Evolutionary conservation across 2,113 vertebrate genomes (phyloP), one percentile per base, ranked within the genome.

Genomic region (Macrotis lagotis): DNA sequence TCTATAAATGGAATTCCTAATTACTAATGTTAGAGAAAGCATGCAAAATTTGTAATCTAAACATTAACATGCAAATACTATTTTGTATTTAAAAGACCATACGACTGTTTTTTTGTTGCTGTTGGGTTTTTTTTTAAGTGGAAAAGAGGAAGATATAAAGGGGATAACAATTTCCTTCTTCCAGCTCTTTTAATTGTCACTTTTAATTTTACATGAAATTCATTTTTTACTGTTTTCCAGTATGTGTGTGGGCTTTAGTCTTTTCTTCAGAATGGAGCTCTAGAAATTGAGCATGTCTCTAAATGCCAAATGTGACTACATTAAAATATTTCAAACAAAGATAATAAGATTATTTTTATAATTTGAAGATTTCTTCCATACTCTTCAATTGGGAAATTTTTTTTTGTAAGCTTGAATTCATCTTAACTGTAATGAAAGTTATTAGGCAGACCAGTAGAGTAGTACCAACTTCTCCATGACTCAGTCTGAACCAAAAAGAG

Each of bases 401-500:
- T 95, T 66, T 97, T 93, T 95, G 55, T 92, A 90, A 90, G 92
- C 8, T 14, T 55, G 53, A 8, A 1, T 97, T 91, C 59, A 74
- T 0, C 22, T 55, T 91, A 74, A 94, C n/a, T 93, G 50, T 92
- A 96, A 51, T 94, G 95, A 93, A 94, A 98, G 94, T 93, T 93
- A 89, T 97, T 97, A 93, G 97, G 66, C 91, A 97, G 89, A 93
- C 31, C 31, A 93, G 53, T 96, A 89, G 93, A 96, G 94, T 53
- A 92, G 50, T 97, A 93, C 94, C 96, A 92, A 91, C 92, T 97
- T 95, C 97, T 96, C 66, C 91, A 22, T 93, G 91, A 91, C 48
- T 95, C 93, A n/a, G n/a, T n/a, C 90, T 97, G 74, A 96, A 53
- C 53, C 97, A 90, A 97, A 97, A 97, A 96, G 96, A 98, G 97